phyloP scores from a whole-genome alignment of 1,140 invertebrate genomes.

The Drosophila pectinifera region DNA sequence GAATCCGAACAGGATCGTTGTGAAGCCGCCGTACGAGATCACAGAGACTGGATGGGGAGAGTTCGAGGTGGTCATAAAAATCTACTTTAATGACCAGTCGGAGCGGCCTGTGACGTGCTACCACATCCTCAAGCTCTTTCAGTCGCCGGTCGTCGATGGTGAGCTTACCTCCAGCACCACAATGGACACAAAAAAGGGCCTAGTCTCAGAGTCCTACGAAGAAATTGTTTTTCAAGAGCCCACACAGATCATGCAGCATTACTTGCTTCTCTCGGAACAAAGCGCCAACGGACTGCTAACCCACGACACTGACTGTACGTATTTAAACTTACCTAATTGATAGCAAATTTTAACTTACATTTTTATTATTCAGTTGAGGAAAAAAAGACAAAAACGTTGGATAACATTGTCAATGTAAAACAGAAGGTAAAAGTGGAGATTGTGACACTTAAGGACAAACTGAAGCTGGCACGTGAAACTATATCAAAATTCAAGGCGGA shows the following conservation, averaged over 20 bases:
- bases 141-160: conserved; percentile 88
- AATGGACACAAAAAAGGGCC: conserved; percentile 91
- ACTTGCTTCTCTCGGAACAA: conserved; percentile 90
- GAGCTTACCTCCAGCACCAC: conserved; percentile 86
- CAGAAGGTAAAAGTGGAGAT: conserved; percentile 94
- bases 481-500: conserved; percentile 95
- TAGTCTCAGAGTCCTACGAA: conserved; percentile 98
- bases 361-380: conserved; percentile 92
- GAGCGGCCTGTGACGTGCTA: conserved; percentile 98
- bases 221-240: conserved; percentile 99
- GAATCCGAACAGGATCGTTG: conserved; percentile 96
- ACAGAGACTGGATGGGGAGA: conserved; percentile 99
- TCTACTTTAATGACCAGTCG: conserved; percentile 98
- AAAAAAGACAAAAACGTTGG: conserved; percentile 93
- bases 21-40: conserved; percentile 98
- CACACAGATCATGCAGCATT: conserved; percentile 95
- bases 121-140: conserved; percentile 98
- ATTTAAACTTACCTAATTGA: conserved; percentile 1
- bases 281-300: conserved; percentile 73
- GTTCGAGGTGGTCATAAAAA: conserved; percentile 99
- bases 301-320: conserved; percentile 97
- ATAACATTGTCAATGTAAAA: conserved; percentile 92
- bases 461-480: conserved; percentile 95
- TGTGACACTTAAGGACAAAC: conserved; percentile 93
- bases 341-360: neutral